Base-by-base conservation (phyloP, 2,888 invertebrate genomes). In the Drosophila cyrtoloma region DNA sequence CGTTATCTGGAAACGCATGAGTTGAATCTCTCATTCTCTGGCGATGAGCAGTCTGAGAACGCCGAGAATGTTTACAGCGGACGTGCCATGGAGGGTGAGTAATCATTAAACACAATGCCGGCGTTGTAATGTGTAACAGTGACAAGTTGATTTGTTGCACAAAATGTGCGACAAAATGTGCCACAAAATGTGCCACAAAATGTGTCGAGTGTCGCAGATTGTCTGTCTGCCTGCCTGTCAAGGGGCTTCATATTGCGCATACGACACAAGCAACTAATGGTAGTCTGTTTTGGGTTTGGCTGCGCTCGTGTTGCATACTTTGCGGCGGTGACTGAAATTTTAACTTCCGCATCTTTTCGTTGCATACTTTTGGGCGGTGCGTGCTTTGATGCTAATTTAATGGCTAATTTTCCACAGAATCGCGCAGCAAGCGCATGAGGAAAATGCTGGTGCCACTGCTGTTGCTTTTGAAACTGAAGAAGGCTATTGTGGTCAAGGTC, bases 401-500 rank as follows among this genome's bases (percentile, higher is more conserved):
- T n/a, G 33, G 33, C 14, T 35, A 14, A 14, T 50, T 52, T 55
- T 19, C n/a, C 16, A 71, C 92, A 95, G 95, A 94, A 93, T 94
- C 94, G 16, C 94, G 95, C 71, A 94, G 94, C 69, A 95, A 95
- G 65, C 95, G 94, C 90, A 92, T 96, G 90, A 95, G 95, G 93
- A 95, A 94, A 91, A 94, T 96, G 86, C 86, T 96, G 33, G 86
- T 96, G 55, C 96, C 96, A n/a, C 91, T 96, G 59, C 93, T 96
- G 32, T 92, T 96, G 79, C 94, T 95, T 30, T 90, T 96, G 89
- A 95, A 95, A 91, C 90, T 96, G 83, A 96, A 96, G 92, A 94
- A 95, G 61, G 94, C 95, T 50, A 93, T 96, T 42, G 93, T 96
- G 55, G 91, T 96, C 61, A 96, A 96, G 37, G 94, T 95, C 33